Evolutionary conservation across 2,113 vertebrate species (phyloP).

Genomic region (Pterocles gutturalis): DNA sequence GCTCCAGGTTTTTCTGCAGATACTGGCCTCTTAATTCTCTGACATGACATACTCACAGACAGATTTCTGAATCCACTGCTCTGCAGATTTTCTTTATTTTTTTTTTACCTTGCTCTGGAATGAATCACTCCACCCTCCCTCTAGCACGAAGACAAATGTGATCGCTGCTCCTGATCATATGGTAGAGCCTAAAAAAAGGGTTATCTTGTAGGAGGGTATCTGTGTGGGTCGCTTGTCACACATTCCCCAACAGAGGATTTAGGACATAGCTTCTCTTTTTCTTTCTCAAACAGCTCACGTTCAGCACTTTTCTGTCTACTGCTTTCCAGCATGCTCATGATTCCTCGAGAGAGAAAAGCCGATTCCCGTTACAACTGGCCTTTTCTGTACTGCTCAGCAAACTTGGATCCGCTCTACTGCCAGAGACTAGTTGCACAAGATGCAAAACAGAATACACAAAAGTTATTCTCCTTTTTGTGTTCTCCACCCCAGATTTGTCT

Average conservation of each 20-base stretch:
- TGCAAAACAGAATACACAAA: neutral
- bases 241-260: neutral
- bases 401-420: neutral
- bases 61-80: neutral
- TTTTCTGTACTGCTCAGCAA: neutral
- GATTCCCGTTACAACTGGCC: neutral
- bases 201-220: constrained; percentile 48
- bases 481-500: neutral
- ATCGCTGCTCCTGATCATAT: constrained; percentile 51
- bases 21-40: neutral
- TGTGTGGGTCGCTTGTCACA: constrained; percentile 36
- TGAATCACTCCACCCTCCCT: constrained; percentile 34
- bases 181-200: constrained; percentile 49
- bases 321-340: constrained; percentile 1
- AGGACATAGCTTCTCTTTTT: neutral
- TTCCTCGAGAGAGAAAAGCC: constrained; percentile 31
- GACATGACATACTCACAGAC: neutral
- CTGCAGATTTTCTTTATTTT: neutral
- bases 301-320: neutral
- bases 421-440: neutral
- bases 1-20: neutral
- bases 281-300: constrained; percentile 2
- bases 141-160: constrained; percentile 15
- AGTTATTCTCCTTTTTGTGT: neutral
- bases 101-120: constrained; percentile 3